Evolutionary conservation across 2,797 vertebrate genomes (phyloP).

Genomic region (Neomorphus geoffroyi): DNA sequence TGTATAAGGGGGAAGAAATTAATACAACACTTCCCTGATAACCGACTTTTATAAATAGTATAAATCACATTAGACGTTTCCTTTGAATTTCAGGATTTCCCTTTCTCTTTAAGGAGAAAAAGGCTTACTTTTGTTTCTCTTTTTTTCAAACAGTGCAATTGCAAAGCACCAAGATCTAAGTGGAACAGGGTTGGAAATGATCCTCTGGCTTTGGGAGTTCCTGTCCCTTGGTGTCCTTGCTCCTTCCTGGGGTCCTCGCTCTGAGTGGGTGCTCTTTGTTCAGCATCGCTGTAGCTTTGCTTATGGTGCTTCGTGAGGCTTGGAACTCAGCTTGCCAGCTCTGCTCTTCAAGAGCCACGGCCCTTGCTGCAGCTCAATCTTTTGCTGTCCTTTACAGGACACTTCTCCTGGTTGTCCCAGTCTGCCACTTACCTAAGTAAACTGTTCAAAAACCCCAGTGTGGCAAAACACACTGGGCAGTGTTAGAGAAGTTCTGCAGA

Average conservation of each 20-base stretch:
- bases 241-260: background rate
- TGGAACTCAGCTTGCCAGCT: background rate
- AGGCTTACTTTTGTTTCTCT: background rate
- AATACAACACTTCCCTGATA: slow-evolving; percentile 10
- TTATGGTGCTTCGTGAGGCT: background rate
- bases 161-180: background rate
- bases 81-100: slow-evolving; percentile 50
- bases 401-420: background rate
- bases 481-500: background rate
- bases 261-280: background rate
- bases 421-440: background rate
- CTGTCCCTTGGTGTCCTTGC: background rate
- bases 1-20: slow-evolving; percentile 23
- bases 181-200: background rate
- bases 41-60: background rate
- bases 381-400: background rate
- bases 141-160: background rate
- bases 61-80: slow-evolving; percentile 17
- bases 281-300: background rate
- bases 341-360: background rate
- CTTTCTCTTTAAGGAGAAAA: slow-evolving; percentile 8
- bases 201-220: background rate
- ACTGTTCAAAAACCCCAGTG: background rate
- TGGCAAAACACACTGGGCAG: background rate
- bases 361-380: background rate